phyloP scores from a whole-genome alignment of 2,797 vertebrate species.

The Labroides dimidiatus region DNA sequence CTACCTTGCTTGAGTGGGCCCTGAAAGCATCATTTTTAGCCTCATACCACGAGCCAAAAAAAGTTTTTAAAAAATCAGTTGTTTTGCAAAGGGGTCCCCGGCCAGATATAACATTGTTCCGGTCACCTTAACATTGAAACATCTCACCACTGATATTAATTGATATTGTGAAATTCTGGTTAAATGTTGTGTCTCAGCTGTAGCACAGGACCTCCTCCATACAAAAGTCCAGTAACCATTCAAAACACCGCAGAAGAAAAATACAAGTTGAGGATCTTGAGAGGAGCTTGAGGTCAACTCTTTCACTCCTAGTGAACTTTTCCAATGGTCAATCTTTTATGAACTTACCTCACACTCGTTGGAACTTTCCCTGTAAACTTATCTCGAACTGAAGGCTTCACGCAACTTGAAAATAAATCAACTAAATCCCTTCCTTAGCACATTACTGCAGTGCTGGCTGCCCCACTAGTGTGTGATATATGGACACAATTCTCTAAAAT shows the following conservation, averaged over 20 bases:
- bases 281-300: neutral
- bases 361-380: conserved; percentile 35
- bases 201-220: too few relatives aligned
- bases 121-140: too few relatives aligned
- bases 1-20: too few relatives aligned
- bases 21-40: too few relatives aligned
- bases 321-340: conserved; percentile 19
- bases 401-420: conserved; percentile 62
- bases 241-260: neutral
- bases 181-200: too few relatives aligned
- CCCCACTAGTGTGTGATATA: conserved; percentile 56
- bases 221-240: neutral
- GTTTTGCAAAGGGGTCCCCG: too few relatives aligned
- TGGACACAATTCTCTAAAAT: conserved; percentile 37
- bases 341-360: conserved; percentile 22
- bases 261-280: neutral
- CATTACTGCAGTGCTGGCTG: conserved; percentile 55
- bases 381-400: conserved; percentile 52
- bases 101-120: too few relatives aligned
- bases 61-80: too few relatives aligned
- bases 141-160: too few relatives aligned
- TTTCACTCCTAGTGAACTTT: conserved; percentile 2
- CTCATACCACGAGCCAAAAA: too few relatives aligned
- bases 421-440: conserved; percentile 52
- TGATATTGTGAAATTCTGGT: too few relatives aligned